Evolutionary conservation across 2,113 vertebrate genomes (phyloP).

Genomic region (Coreoperca whiteheadi): DNA sequence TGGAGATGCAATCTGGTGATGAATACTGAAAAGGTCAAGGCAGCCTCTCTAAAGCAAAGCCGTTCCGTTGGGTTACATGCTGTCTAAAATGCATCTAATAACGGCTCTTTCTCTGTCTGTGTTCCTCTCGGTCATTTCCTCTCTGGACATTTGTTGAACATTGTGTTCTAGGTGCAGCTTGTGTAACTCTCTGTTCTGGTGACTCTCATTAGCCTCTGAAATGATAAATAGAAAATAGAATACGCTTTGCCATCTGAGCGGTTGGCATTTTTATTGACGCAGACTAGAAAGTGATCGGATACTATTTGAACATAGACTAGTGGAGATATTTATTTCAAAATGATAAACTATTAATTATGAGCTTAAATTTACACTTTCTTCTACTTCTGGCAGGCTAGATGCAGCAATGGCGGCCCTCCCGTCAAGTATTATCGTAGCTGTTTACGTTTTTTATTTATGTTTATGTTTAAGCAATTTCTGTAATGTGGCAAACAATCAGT

Average conservation of each 20-base stretch:
- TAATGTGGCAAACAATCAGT: background rate
- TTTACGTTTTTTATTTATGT: background rate
- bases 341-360: background rate
- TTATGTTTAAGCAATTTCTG: background rate
- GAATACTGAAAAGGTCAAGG: slow-evolving; percentile 88
- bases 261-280: slow-evolving; percentile 4
- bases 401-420: no score
- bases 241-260: background rate
- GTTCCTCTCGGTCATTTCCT: slow-evolving; percentile 41
- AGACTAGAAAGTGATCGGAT: background rate
- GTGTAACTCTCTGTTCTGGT: slow-evolving; percentile 17
- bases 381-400: background rate
- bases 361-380: background rate
- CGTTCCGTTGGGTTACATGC: slow-evolving; percentile 74
- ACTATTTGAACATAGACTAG: background rate
- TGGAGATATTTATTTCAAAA: background rate
- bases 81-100: slow-evolving; percentile 77
- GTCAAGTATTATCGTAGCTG: background rate
- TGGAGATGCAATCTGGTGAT: slow-evolving; percentile 82
- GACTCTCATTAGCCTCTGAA: slow-evolving; percentile 48
- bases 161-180: slow-evolving; percentile 31
- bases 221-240: slow-evolving; percentile 30
- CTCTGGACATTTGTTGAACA: slow-evolving; percentile 44
- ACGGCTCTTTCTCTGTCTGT: slow-evolving; percentile 24
- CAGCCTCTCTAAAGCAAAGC: slow-evolving; percentile 75